phyloP scores from a whole-genome alignment of 2,888 invertebrate species.

The Catonia carolina region DNA sequence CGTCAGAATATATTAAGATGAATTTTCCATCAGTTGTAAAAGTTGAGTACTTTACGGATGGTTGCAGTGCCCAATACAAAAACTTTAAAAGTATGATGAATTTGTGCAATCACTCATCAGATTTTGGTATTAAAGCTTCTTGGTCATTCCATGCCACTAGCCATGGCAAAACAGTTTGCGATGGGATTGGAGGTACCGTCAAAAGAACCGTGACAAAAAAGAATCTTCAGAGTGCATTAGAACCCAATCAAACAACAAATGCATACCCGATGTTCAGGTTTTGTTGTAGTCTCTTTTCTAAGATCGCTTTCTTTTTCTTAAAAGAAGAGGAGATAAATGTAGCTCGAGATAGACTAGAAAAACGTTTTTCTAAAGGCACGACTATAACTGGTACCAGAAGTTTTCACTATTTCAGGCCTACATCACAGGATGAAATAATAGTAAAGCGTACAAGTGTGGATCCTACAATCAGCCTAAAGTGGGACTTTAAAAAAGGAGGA shows the following conservation, averaged over 20 bases:
- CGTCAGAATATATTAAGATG: not conserved
- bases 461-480: no score
- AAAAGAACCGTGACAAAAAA: constrained; percentile 12
- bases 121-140: not conserved
- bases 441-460: no score
- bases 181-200: constrained; percentile 17
- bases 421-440: no score
- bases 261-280: no score
- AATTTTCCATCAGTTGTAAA: not conserved
- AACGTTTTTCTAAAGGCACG: no score
- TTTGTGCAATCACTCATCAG: not conserved
- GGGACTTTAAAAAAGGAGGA: no score
- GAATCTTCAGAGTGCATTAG: not conserved
- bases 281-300: no score
- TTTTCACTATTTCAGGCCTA: no score
- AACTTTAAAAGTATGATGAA: constrained; percentile 5
- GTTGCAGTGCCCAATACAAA: constrained; percentile 11
- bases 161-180: constrained; percentile 13
- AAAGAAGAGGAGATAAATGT: no score
- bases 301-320: no score
- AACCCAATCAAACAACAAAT: constrained; percentile 8
- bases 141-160: constrained; percentile 11
- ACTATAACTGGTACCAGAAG: no score
- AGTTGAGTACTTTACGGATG: constrained; percentile 10
- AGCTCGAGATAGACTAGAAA: no score